Base-by-base conservation (phyloP, 1,140 invertebrate genomes). In the Nylanderia fulva region DNA sequence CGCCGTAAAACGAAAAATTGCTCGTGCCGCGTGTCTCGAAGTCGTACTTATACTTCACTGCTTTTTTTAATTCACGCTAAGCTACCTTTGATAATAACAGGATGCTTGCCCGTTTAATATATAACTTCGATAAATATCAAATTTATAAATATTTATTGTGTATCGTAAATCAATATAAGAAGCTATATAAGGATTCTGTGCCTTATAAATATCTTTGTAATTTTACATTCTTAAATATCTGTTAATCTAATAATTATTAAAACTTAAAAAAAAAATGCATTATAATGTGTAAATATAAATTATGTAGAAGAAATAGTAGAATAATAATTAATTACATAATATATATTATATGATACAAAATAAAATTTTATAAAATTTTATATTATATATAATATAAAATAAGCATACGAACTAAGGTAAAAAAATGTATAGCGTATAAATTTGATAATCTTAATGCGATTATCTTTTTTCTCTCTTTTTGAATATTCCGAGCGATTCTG, bases 1-100 rank as follows among this genome's bases (percentile, higher is more conserved):
- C 29, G 75, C 60, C 60, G 42, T 77, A 77, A 77, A 77, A 77
- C 39, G 58, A 9, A 36, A 66, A 77, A 27, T 36, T 77, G 63
- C 29, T 39, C 58, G 36, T 42, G 36, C 36, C 27, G 56, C 58
- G 60, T 52, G 29, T 77, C 42, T 33, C 29, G n/a, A 77, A 54
- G n/a, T 27, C 21, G 13, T 56, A 77, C 61, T 48, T 66, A 52
- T 77, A 77, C 36, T 54, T 77, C 61, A 24, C 29, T 52, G 39
- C 61, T 24, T 21, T 24, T 21, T 18, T 56, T 56, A 52, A 68
- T 61, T 68, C 39, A 13, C 33, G n/a, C 42, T 56, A 52, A 72
- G 29, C 42, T n/a, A 72, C n/a, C 27, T 27, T 58, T 11, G 52
- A 75, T 9, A n/a, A 61, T 75, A 61, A 71, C 27, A 54, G 6